phyloP scores from a whole-genome alignment of 2,888 invertebrate genomes.

The Pegoplata infirma region DNA sequence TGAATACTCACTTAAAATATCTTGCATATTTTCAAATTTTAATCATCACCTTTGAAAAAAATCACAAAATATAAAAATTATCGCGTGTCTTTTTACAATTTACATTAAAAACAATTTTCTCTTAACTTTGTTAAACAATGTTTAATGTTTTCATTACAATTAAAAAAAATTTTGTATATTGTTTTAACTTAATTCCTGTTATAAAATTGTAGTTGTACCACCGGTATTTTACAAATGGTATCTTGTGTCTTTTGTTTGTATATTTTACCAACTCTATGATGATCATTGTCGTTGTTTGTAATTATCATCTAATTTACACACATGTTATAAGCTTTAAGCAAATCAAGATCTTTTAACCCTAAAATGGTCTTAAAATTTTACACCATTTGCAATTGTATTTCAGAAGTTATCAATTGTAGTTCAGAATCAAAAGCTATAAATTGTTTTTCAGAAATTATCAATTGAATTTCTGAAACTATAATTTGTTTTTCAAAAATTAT shows the following conservation, averaged over 20 bases:
- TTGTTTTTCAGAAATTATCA: too few species aligned
- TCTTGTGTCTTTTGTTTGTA: neutral
- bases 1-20: neutral
- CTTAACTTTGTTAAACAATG: neutral
- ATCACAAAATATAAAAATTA: neutral
- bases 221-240: too few species aligned
- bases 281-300: neutral
- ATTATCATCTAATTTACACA: constrained; percentile 20
- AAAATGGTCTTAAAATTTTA: too few species aligned
- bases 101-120: constrained; percentile 19
- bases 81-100: constrained; percentile 29
- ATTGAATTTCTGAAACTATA: too few species aligned
- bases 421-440: too few species aligned
- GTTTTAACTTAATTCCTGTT: neutral
- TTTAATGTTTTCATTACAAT: constrained; percentile 10
- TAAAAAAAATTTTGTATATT: neutral
- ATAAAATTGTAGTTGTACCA: neutral
- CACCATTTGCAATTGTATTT: too few species aligned
- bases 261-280: neutral
- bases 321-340: too few species aligned
- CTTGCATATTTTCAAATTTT: neutral
- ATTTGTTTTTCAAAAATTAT: too few species aligned
- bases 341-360: neutral
- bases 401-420: too few species aligned
- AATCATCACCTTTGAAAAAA: neutral